Conservation (phyloP, 2,888 invertebrate species). For the Troides oblongomaculatus region DNA sequence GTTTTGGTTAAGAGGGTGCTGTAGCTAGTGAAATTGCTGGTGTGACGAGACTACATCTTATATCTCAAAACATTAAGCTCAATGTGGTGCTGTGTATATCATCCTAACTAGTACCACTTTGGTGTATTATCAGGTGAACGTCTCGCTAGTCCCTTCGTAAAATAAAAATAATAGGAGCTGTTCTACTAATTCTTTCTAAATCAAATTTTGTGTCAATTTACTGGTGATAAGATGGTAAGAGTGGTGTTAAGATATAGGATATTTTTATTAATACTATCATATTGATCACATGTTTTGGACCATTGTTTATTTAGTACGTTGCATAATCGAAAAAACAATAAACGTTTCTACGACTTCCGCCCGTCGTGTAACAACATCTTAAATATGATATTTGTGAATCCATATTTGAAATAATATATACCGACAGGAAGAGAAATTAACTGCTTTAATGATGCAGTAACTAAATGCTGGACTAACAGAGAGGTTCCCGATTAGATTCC, state of each 20-base stretch:
- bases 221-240: not conserved
- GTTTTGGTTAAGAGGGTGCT: not conserved
- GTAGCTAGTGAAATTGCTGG: too few species aligned
- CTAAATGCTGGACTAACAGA: too few species aligned
- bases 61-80: too few species aligned
- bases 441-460: too few species aligned
- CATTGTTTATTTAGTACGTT: not conserved
- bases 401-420: not conserved
- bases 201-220: not conserved
- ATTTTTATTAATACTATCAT: not conserved
- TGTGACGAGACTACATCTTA: too few species aligned
- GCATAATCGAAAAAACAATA: not conserved
- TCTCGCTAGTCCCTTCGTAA: too few species aligned
- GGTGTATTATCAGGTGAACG: too few species aligned
- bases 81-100: too few species aligned
- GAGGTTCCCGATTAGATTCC: too few species aligned
- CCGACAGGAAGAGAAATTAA: not conserved
- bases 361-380: not conserved
- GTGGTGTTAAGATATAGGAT: not conserved
- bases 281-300: not conserved
- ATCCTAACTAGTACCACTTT: too few species aligned
- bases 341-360: slow-evolving; percentile 4
- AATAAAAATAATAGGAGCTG: too few species aligned
- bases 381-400: not conserved
- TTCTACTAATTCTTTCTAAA: not conserved